Evolutionary conservation across 1,140 invertebrate genomes (phyloP), one percentile per base, ranked within the genome.

Genomic region (Oscheius sp.): DNA sequence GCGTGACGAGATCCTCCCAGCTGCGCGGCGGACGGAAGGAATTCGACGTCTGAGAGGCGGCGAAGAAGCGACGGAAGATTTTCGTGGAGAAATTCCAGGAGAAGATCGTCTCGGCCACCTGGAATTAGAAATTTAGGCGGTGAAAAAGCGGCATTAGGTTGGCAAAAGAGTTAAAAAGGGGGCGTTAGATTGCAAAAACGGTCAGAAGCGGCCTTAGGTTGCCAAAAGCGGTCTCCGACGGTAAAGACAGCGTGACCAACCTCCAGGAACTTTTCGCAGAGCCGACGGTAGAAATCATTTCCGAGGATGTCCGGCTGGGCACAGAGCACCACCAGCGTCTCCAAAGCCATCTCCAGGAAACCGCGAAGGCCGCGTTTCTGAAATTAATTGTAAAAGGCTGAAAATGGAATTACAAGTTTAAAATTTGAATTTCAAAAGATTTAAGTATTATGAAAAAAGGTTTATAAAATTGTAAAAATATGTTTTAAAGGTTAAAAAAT

Each of bases 71-170:
- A 59, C 62, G 45, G 28, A 69, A 67, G 3, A 76, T 7, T 28
- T 59, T 74, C 31, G 42, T 58, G 0, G 70, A 67, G 52, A 76
- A 76, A 38, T 74, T 76, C 74, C 74, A 76, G 23, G 45, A 68
- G 23, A 76, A 38, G 42, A 65, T 65, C 15, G 45, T 66, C 49
- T 73, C 71, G 1, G 71, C 68, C 2, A 71, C 68, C 59, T 62
- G 20, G 7, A 62, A 4, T 28, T 10, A n/a, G n/a, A n/a, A n/a
- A n/a, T n/a, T n/a, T n/a, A n/a, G n/a, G n/a, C n/a, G n/a, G n/a
- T n/a, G n/a, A n/a, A n/a, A n/a, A n/a, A n/a, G n/a, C n/a, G n/a
- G n/a, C n/a, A n/a, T n/a, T n/a, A n/a, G n/a, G n/a, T n/a, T n/a
- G n/a, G n/a, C n/a, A n/a, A n/a, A n/a, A n/a, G n/a, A n/a, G n/a